These are phyloP conservation scores for Phycodurus eques DNA, from an alignment of 2,113 vertebrate species.

Conservation along the genomic window DNA sequence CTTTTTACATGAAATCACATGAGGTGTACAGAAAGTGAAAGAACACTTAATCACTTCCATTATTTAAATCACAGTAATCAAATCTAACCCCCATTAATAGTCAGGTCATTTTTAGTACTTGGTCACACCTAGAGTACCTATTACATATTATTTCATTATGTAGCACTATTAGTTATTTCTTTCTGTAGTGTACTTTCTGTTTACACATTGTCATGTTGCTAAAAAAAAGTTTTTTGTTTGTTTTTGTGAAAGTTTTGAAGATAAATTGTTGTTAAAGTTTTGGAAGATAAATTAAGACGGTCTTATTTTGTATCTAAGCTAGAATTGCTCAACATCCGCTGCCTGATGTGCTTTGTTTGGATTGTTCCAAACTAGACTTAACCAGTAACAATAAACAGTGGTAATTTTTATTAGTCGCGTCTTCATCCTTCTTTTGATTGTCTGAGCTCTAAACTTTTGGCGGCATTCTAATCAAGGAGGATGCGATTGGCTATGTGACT, in stretches of 20 bases:
- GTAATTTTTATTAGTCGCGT: background rate
- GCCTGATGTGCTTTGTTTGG: background rate
- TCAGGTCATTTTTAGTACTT: background rate
- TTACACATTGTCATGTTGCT: too few relatives aligned
- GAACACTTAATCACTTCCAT: background rate
- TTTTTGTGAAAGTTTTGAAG: background rate
- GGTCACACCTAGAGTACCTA: background rate
- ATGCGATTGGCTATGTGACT: background rate
- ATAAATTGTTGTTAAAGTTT: background rate
- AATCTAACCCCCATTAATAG: background rate
- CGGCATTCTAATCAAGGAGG: background rate
- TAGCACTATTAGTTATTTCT: too few relatives aligned
- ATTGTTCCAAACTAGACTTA: background rate
- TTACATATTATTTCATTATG: background rate
- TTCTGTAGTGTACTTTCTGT: too few relatives aligned
- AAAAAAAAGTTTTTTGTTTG: background rate
- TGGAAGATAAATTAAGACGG: background rate
- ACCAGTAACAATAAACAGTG: background rate
- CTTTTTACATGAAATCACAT: slow-evolving; percentile 14
- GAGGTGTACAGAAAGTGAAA: background rate
- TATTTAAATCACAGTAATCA: background rate
- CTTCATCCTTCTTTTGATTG: background rate
- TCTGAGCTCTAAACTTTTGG: background rate
- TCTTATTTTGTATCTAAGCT: background rate
- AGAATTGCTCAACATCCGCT: background rate